Conservation (phyloP, 1,140 invertebrate species). For the Eumaeus atala region DNA sequence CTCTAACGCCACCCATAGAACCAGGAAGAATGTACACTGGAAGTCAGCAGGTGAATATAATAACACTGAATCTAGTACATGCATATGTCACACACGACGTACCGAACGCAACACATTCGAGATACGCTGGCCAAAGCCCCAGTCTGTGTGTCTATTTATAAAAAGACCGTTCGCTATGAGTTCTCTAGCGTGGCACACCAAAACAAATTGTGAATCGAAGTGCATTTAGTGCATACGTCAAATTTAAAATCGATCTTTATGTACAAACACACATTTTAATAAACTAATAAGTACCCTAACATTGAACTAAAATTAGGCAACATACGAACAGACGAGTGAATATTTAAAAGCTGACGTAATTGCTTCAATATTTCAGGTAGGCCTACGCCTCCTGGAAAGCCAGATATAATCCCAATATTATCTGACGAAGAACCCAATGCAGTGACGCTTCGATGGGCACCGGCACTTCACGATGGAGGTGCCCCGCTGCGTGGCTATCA, state of each 20-base stretch:
- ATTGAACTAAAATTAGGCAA: neutral
- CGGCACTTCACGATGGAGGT: conserved; percentile 89
- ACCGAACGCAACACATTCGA: conserved; percentile 17
- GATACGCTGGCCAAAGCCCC: conserved; percentile 32
- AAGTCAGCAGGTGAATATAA: conserved; percentile 79
- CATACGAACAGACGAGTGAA: neutral
- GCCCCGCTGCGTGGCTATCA: conserved; percentile 90
- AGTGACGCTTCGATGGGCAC: conserved; percentile 90
- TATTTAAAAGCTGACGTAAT: neutral
- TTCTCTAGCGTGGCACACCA: conserved; percentile 65
- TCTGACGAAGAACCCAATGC: conserved; percentile 85
- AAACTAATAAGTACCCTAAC: neutral
- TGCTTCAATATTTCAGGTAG: conserved; percentile 76
- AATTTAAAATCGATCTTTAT: conserved; percentile 22
- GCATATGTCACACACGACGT: conserved; percentile 15
- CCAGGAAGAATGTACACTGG: conserved; percentile 82
- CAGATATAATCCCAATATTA: conserved; percentile 79
- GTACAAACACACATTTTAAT: conserved; percentile 2
- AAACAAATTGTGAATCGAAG: conserved; percentile 64
- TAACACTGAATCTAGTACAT: conserved; percentile 18
- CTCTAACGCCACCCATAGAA: conserved; percentile 62
- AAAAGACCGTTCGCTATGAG: conserved; percentile 58
- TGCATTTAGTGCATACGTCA: conserved; percentile 55
- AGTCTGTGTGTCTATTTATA: conserved; percentile 58
- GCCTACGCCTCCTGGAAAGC: conserved; percentile 85